Conservation (phyloP, 2,113 vertebrate species). For the Psittacula cyanocephala region DNA sequence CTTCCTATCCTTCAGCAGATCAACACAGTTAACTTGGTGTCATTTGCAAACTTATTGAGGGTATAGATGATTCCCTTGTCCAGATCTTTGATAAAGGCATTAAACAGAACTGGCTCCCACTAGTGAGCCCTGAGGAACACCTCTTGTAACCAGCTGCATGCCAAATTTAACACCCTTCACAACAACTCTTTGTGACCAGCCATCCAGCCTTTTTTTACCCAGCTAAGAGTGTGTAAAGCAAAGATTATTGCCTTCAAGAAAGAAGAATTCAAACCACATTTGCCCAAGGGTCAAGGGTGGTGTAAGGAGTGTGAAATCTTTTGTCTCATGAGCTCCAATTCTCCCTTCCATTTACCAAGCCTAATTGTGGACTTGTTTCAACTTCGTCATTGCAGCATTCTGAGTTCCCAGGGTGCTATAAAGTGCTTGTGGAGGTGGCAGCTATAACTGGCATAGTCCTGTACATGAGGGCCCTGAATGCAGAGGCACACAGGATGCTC, state of each 20-base stretch:
- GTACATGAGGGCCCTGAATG: background rate
- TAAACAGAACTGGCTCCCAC: background rate
- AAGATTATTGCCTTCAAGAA: background rate
- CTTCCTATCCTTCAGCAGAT: background rate
- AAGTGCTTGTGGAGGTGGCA: background rate
- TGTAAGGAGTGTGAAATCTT: background rate
- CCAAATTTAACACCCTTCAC: background rate
- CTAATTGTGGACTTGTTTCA: background rate
- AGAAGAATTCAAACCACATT: background rate
- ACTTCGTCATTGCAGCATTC: background rate
- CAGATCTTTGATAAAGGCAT: background rate
- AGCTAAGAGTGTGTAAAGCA: background rate
- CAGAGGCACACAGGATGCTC: background rate
- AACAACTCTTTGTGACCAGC: background rate
- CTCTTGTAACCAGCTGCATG: background rate
- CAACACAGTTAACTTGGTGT: background rate
- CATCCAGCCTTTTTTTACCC: background rate
- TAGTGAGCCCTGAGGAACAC: background rate
- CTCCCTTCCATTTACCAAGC: background rate
- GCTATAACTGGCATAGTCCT: background rate
- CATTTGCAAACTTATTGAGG: background rate
- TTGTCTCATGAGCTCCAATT: background rate
- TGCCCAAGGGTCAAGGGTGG: background rate
- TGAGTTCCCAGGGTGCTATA: background rate
- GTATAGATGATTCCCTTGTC: background rate